phyloP scores from a whole-genome alignment of 2,888 invertebrate species.

The Dermolepida albohirtum region DNA sequence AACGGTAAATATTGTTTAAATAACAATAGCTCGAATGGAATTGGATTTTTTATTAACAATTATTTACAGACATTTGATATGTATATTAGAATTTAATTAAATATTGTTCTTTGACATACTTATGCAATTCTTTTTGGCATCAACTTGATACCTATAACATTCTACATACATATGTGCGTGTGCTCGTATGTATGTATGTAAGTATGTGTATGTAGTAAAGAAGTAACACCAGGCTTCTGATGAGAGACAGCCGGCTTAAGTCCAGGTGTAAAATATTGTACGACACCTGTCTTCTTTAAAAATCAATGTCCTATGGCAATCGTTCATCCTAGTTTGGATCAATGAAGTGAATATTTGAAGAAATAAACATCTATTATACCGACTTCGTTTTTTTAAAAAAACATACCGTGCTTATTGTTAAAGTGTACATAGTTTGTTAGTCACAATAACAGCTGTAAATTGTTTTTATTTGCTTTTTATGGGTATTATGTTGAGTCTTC shows the following conservation, averaged over 20 bases:
- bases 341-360: conserved; percentile 50
- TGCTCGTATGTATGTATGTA: conserved; percentile 10
- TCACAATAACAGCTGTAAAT: conserved; percentile 1
- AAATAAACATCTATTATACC: conserved; percentile 20
- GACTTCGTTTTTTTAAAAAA: neutral
- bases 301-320: conserved; percentile 64
- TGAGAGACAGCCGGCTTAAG: conserved; percentile 59
- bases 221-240: conserved; percentile 51
- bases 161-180: neutral
- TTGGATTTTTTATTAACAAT: conserved; percentile 8
- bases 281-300: conserved; percentile 63
- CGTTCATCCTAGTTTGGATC: conserved; percentile 59
- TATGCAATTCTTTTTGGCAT: conserved; percentile 7
- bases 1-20: no score
- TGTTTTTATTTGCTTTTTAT: no score
- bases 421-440: neutral
- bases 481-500: no score
- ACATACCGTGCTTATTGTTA: neutral
- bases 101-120: neutral
- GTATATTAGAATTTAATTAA: conserved; percentile 7
- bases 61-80: neutral
- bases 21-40: no score
- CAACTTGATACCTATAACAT: conserved; percentile 4
- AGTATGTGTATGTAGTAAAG: conserved; percentile 34
- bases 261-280: conserved; percentile 62